Evolutionary conservation across 2,888 invertebrate species (phyloP).

Genomic region (Byasa hedistus): DNA sequence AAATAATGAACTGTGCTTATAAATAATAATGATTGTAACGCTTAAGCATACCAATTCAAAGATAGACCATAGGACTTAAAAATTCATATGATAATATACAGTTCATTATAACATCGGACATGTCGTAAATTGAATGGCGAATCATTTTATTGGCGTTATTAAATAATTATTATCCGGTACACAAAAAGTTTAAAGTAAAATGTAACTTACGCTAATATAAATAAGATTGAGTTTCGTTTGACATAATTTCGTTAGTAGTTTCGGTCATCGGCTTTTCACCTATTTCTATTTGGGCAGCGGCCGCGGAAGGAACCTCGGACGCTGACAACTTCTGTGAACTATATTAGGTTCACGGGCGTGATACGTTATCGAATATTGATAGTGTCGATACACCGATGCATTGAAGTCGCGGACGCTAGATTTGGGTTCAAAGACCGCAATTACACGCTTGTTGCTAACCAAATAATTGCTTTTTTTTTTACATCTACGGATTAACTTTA

Average conservation of each 20-base stretch:
- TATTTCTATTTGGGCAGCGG: slow-evolving; percentile 46
- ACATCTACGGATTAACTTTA: not conserved
- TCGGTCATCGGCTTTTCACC: slow-evolving; percentile 50
- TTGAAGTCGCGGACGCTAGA: slow-evolving; percentile 21
- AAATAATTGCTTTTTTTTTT: not conserved
- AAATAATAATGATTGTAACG: slow-evolving; percentile 7
- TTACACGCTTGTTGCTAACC: slow-evolving; percentile 10
- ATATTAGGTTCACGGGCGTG: slow-evolving; percentile 16
- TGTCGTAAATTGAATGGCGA: slow-evolving; percentile 22
- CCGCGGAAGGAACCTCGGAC: slow-evolving; percentile 35
- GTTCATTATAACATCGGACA: slow-evolving; percentile 16
- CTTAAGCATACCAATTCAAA: slow-evolving; percentile 9
- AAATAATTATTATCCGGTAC: slow-evolving; percentile 15
- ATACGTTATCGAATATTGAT: slow-evolving; percentile 21
- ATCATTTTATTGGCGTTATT: slow-evolving; percentile 26
- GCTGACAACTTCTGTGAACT: slow-evolving; percentile 27
- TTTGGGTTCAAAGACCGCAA: slow-evolving; percentile 20
- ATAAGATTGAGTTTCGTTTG: slow-evolving; percentile 17
- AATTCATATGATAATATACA: slow-evolving; percentile 12
- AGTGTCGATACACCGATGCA: slow-evolving; percentile 18
- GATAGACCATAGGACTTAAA: slow-evolving; percentile 8
- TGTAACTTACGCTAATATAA: not conserved
- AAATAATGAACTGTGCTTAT: not conserved
- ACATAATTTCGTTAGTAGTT: slow-evolving; percentile 30
- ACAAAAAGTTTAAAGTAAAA: slow-evolving; percentile 6